Evolutionary conservation across 1,140 invertebrate species (phyloP), one percentile per base, ranked within the genome.

Genomic region (Zaprionus africanus): DNA sequence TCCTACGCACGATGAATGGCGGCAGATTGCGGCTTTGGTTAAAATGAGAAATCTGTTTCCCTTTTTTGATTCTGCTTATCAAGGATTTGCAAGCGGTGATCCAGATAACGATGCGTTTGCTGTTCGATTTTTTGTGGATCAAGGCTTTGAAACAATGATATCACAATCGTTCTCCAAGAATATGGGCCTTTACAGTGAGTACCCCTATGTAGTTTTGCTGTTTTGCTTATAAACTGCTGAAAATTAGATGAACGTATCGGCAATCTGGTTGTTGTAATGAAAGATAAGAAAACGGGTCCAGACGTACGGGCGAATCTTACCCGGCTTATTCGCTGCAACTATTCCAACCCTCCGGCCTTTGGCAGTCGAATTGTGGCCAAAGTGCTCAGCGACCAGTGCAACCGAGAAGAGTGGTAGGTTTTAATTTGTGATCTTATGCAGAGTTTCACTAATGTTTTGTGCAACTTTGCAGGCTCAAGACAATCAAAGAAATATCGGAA

Each of bases 31-130:
- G 0, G 63, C 93, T 87, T 86, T 96, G 1, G 95, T 98, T n/a
- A 98, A 98, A 90, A 94, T 96, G 54, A 95, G 93, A 71, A 96
- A 98, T 67, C 93, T 99, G 4, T 98, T 98, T 91, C 98, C 98
- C 12, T 99, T 97, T 94, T 99, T 99, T 93, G 99, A 99, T 94
- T 98, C 99, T 96, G 99, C 99, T 24, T 99, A 99, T 94, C 99
- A 99, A 94, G 98, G 98, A 15, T 99, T 99, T 94, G 96, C 97
- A 4, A 96, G 96, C 41, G 96, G 99, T 70, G 96, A 98, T 93
- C 95, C 97, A 38, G 95, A 96, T 74, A 96, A 94, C 75, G 99
- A 99, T 94, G 97, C 98, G 2, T 95, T 95, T 92, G 97, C 98
- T 46, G 95, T 99, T 0, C 94, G 98, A 67, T 93, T 96, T 78